These are phyloP conservation scores for Acyrthosiphon pisum DNA, from an alignment of 1,140 invertebrate genomes.

Conservation along the genomic window DNA sequence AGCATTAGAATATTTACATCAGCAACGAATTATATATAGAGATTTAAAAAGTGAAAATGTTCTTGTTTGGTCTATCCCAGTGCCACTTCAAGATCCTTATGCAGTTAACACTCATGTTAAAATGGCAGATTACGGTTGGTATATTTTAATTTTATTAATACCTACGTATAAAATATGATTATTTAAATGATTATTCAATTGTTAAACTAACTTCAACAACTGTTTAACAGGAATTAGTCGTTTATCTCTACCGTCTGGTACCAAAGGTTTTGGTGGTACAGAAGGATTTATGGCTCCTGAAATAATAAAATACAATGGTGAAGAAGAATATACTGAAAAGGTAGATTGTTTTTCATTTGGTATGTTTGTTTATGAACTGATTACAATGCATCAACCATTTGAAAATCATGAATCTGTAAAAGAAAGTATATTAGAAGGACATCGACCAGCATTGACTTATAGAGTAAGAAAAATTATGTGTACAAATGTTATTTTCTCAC, in stretches of 20 bases:
- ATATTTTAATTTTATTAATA: slow-evolving; percentile 24
- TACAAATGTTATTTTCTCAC: slow-evolving; percentile 4
- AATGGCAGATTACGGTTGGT: slow-evolving; percentile 91
- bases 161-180: not conserved
- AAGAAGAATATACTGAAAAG: slow-evolving; percentile 98
- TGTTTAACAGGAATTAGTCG: slow-evolving; percentile 78
- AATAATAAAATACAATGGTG: slow-evolving; percentile 97
- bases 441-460: slow-evolving; percentile 83
- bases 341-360: slow-evolving; percentile 98
- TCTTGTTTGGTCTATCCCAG: slow-evolving; percentile 92
- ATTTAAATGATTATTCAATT: not conserved
- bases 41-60: slow-evolving; percentile 99
- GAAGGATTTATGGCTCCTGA: slow-evolving; percentile 99
- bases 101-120: slow-evolving; percentile 83
- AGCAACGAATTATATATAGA: slow-evolving; percentile 91
- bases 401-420: slow-evolving; percentile 95
- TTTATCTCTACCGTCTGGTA: slow-evolving; percentile 84
- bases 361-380: slow-evolving; percentile 98
- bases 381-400: slow-evolving; percentile 93
- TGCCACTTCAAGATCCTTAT: slow-evolving; percentile 69
- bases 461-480: slow-evolving; percentile 66
- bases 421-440: slow-evolving; percentile 94
- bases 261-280: slow-evolving; percentile 96
- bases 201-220: not conserved
- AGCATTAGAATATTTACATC: slow-evolving; percentile 95